These are phyloP conservation scores for Amphilophus citrinellus DNA, from an alignment of 2,113 vertebrate species.

Conservation along the genomic window DNA sequence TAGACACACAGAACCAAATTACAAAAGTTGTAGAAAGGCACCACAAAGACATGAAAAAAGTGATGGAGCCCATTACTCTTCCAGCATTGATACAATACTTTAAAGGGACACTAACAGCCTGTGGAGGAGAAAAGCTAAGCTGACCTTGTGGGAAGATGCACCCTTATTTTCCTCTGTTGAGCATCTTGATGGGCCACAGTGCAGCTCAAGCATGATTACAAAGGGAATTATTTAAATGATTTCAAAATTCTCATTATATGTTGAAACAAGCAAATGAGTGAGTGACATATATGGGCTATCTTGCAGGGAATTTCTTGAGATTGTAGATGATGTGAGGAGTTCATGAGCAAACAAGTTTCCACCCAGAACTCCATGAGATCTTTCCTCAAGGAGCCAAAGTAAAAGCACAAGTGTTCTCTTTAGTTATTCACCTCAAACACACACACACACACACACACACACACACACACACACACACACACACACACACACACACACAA, in stretches of 20 bases:
- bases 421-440: background rate
- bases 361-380: background rate
- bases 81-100: constrained; percentile 10
- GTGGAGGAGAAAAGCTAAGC: constrained; percentile 15
- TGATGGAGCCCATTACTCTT: constrained; percentile 30
- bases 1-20: background rate
- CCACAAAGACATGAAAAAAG: constrained; percentile 7
- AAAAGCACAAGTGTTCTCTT: background rate
- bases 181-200: background rate
- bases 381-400: background rate
- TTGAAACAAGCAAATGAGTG: background rate
- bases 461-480: no score
- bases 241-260: background rate
- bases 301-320: background rate
- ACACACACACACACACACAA: no score
- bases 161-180: background rate
- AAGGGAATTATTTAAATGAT: background rate
- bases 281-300: background rate
- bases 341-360: background rate
- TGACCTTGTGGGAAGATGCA: background rate
- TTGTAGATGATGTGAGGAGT: background rate
- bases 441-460: no score
- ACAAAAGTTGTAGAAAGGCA: constrained; percentile 7
- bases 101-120: constrained; percentile 12
- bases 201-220: background rate